Base-by-base conservation (phyloP, 2,113 vertebrate species). In the Rhadina sibilatrix region DNA sequence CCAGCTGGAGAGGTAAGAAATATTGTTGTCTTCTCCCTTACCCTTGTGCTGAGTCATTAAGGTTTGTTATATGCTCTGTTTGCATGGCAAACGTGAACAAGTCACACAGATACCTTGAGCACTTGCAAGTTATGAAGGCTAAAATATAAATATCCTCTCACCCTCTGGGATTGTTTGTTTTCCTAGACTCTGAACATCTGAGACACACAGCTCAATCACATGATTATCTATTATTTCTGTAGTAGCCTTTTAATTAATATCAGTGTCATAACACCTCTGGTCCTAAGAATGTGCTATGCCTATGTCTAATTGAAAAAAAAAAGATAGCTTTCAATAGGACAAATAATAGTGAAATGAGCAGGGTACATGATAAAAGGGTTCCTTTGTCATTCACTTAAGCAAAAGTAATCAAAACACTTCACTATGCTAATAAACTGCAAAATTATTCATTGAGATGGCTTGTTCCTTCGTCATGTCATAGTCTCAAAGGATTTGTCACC, bases 401-500 rank as follows among this genome's bases (percentile, higher is more conserved):
- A 93, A 91, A 96, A 90, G 85, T 86, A 93, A 96, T 93, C 82
- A 88, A 94, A 96, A 88, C 92, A 83, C 60, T 92, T 92, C 90
- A 88, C 63, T 81, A 78, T 95, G 96, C 92, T 96, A 97, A 96
- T 83, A 94, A 94, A 90, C 84, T 81, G 90, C 79, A 81, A 90
- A 94, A 88, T 96, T 96, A 96, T 96, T 96, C 87, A 88, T 77
- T 88, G 96, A 95, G 79, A 91, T 81, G 88, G 79, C 89, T 94
- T 95, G 90, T 93, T 96, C 90, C 93, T 96, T 77, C 79, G 5
- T 59, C 64, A 44, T 85, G 82, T 94, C 92, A 61, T 10, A 59
- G 85, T 93, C 93, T 96, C 95, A 93, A 88, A 94, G 93, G 88
- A 94, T 97, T 96, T 96, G 90, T 94, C 94, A 95, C 68, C 88